Base-by-base conservation (phyloP, 2,113 vertebrate genomes). In the Mesitornis unicolor region DNA sequence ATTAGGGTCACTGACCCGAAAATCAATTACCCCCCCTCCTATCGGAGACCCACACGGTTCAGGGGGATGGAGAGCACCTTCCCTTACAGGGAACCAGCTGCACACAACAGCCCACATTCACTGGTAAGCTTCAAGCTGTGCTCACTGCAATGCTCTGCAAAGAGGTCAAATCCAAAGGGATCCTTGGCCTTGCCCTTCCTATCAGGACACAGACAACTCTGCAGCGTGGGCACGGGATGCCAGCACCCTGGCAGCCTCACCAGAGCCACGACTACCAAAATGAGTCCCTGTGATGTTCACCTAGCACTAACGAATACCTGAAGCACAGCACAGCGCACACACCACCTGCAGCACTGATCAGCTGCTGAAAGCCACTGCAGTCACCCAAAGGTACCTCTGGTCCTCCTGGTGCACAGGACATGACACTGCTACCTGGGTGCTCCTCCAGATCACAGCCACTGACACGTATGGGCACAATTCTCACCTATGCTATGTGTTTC, bases 11-110 rank as follows among this genome's bases (percentile, higher is more conserved):
- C 28, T 15, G 35, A n/a, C 36, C 64, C 77, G 33, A 82, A 90
- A 79, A 65, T n/a, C 7, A 74, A 80, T n/a, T n/a, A 48, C 4
- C 43, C 17, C 42, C 10, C 20, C 35, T 50, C 35, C 18, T 2
- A 1, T 3, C 33, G 9, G 22, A 26, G 45, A 51, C 22, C 31
- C 15, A n/a, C 0, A 0, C 0, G 0, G 40, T 40, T 48, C 9
- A 22, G 16, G 21, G 18, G 6, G 24, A 40, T 22, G 13, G 7
- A 42, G 33, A 84, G 61, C 26, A 4, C 15, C 31, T 13, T 61
- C 59, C n/a, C 50, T 70, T 9, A 16, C 11, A 13, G 50, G 14
- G 33, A 9, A 16, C 43, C 60, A 73, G 35, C 18, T 18, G 36
- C 56, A 16, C 7, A 36, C 1, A 0, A 67, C 1, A 1, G 70